Percentiles rank a stretch among this genome's conserved stretches.
phyloP scores from a whole-genome alignment of 1,140 invertebrate genomes.

The Eueides isabella region DNA sequence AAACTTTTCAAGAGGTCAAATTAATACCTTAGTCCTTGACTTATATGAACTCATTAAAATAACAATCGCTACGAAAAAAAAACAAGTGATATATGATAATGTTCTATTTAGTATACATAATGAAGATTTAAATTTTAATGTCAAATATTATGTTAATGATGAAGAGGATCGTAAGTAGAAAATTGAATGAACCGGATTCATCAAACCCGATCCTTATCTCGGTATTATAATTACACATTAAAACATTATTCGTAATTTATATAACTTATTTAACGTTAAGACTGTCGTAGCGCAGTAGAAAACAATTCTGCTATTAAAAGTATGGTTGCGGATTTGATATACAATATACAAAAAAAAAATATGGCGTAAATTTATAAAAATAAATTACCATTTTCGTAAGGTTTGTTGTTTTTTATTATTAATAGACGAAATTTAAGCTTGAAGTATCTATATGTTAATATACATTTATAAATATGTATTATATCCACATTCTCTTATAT shows the following conservation, averaged over 20 bases:
- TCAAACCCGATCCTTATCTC: slow-evolving; percentile 27
- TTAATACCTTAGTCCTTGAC: background rate
- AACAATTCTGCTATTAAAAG: background rate
- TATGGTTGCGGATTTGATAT: background rate
- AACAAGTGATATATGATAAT: slow-evolving; percentile 42
- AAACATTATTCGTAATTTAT: slow-evolving; percentile 13
- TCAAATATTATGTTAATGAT: slow-evolving; percentile 17
- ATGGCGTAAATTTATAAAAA: background rate
- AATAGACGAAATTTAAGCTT: background rate
- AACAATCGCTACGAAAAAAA: background rate
- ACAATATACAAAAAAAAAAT: background rate
- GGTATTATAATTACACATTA: slow-evolving; percentile 30
- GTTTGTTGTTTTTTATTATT: background rate
- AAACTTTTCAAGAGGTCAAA: background rate
- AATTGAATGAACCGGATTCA: slow-evolving; percentile 39
- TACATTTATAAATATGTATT: background rate
- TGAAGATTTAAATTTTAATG: slow-evolving; percentile 33
- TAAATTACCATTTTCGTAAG: background rate
- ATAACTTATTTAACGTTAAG: background rate
- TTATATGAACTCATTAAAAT: slow-evolving; percentile 15
- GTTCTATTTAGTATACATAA: slow-evolving; percentile 37
- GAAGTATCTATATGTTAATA: background rate
- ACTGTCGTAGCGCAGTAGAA: background rate
- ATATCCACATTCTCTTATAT: background rate
- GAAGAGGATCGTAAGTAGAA: background rate